Percentiles rank a stretch among this genome's conserved stretches.
Evolutionary conservation across 2,113 vertebrate genomes (phyloP).

Genomic region (Antechinus stuartii): DNA sequence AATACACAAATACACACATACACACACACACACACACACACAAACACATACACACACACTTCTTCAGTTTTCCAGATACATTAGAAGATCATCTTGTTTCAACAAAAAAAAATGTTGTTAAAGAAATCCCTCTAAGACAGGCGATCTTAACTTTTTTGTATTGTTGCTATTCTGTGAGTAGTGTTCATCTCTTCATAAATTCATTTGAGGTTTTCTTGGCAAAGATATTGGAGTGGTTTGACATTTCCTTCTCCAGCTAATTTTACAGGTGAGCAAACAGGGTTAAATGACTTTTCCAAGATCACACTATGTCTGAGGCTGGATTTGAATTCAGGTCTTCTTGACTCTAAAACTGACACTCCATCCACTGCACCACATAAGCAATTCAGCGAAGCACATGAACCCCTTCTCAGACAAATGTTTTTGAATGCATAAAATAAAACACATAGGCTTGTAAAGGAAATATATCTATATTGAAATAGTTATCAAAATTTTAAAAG

Average conservation of each 20-base stretch:
- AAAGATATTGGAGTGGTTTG: no score
- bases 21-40: no score
- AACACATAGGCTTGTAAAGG: neutral
- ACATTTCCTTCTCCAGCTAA: no score
- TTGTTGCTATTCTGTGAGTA: neutral
- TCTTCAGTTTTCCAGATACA: neutral
- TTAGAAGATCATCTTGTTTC: neutral
- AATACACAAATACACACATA: neutral
- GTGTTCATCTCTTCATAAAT: neutral
- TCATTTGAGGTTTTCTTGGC: no score
- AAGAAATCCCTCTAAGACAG: neutral
- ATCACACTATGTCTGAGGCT: no score
- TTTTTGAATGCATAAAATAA: neutral
- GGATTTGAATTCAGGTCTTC: no score
- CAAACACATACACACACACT: neutral
- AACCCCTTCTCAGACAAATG: neutral
- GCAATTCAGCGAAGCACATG: neutral
- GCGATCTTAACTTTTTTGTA: neutral
- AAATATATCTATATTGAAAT: neutral
- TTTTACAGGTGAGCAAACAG: no score
- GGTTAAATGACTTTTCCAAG: no score
- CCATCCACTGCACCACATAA: neutral
- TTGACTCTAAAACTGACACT: no score
- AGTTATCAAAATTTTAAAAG: neutral
- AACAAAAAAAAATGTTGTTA: neutral